phyloP scores from a whole-genome alignment of 2,113 vertebrate species.

The Coreoperca whiteheadi region DNA sequence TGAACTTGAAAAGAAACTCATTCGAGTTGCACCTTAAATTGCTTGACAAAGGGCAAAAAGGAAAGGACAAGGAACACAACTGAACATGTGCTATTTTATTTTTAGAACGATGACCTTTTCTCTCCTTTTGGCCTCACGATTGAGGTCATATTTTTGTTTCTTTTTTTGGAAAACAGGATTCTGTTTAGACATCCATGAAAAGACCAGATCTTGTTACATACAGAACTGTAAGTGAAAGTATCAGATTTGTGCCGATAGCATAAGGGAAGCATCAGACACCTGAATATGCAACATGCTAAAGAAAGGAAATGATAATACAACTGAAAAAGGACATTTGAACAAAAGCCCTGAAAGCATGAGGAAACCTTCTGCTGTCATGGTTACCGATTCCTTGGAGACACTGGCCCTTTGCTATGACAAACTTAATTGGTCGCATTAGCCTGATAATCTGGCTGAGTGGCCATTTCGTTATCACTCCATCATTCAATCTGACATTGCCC shows the following conservation, averaged over 20 bases:
- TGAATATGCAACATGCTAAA: constrained; percentile 18
- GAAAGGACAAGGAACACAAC: background rate
- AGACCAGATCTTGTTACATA: constrained; percentile 26
- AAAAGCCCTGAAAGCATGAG: constrained; percentile 28
- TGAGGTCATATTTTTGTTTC: background rate
- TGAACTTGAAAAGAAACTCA: constrained; percentile 58
- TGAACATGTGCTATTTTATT: background rate
- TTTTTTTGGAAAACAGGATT: constrained; percentile 18
- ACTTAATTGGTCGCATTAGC: constrained; percentile 35
- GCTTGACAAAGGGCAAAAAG: constrained; percentile 7
- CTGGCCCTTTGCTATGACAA: constrained; percentile 22
- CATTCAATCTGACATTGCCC: background rate
- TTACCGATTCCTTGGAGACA: constrained; percentile 42
- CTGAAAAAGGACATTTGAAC: constrained; percentile 32
- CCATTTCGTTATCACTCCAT: background rate
- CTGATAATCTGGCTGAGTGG: constrained; percentile 33
- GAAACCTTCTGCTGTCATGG: constrained; percentile 44
- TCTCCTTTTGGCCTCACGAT: background rate
- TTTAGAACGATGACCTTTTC: background rate
- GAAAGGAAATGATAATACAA: constrained; percentile 29
- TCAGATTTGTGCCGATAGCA: constrained; percentile 35
- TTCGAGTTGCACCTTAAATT: constrained; percentile 48
- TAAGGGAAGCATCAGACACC: constrained; percentile 27
- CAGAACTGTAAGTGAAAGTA: constrained; percentile 13
- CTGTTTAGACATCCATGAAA: constrained; percentile 24